Conservation (phyloP, 2,888 invertebrate genomes). For the Cephonodes hylas region DNA sequence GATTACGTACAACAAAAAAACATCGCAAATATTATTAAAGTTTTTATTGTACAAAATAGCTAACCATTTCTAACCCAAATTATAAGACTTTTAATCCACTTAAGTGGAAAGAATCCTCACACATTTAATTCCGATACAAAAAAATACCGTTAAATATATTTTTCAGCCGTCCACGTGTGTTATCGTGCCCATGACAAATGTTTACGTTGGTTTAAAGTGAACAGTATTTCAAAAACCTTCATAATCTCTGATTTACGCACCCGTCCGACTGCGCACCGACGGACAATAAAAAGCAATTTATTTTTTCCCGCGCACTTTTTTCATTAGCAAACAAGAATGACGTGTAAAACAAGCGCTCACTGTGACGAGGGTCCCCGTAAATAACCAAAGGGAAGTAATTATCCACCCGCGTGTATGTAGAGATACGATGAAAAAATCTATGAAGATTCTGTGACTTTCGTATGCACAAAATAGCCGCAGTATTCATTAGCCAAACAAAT, state of each 20-base stretch:
- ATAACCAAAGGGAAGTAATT: conserved; percentile 72
- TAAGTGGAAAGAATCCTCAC: not conserved
- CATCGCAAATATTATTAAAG: too few relatives aligned
- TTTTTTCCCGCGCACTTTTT: conserved; percentile 69
- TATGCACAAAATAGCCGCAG: conserved; percentile 13
- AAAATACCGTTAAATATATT: not conserved
- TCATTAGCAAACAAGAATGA: conserved; percentile 78
- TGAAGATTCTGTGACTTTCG: conserved; percentile 23
- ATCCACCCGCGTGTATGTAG: conserved; percentile 49
- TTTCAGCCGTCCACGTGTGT: conserved; percentile 31
- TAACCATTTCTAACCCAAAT: not conserved
- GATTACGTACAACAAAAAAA: too few relatives aligned
- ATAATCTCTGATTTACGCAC: conserved; percentile 72
- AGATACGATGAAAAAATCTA: conserved; percentile 39
- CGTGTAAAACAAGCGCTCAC: conserved; percentile 73
- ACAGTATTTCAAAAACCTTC: conserved; percentile 61
- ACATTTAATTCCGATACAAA: not conserved
- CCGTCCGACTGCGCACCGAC: conserved; percentile 50
- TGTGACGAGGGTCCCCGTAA: conserved; percentile 71
- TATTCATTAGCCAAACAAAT: conserved; percentile 16
- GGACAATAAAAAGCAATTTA: conserved; percentile 76
- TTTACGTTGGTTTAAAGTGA: conserved; percentile 55
- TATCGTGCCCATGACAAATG: conserved; percentile 53
- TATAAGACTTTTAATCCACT: not conserved
- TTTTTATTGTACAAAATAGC: too few relatives aligned